Evolutionary conservation across 2,113 vertebrate species (phyloP).

Genomic region (Uria aalge): DNA sequence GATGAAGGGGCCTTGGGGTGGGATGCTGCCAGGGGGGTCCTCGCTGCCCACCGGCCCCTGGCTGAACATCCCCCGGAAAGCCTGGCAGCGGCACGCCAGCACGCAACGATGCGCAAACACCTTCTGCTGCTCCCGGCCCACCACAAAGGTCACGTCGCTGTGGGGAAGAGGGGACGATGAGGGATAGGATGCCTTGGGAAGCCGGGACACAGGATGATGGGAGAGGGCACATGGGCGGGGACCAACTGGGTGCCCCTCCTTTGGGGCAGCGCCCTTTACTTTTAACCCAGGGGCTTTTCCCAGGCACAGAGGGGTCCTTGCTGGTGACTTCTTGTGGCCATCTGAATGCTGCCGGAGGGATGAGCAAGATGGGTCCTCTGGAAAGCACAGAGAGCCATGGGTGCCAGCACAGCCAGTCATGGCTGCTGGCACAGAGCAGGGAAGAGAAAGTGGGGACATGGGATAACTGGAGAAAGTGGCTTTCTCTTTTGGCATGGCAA

Average conservation of each 20-base stretch:
- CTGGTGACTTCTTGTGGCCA: background rate
- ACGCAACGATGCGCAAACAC: conserved; percentile 80
- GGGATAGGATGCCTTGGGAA: background rate
- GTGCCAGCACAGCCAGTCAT: background rate
- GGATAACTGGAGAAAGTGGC: background rate
- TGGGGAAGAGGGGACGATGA: background rate
- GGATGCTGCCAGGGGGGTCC: background rate
- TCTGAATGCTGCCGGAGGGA: rapidly evolving
- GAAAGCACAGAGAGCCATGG: background rate
- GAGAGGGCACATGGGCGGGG: background rate
- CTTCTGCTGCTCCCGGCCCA: conserved; percentile 76
- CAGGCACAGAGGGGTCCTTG: background rate
- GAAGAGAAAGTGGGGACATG: background rate
- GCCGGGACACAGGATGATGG: background rate
- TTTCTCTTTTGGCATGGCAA: background rate
- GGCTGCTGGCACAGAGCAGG: background rate
- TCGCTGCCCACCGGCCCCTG: background rate
- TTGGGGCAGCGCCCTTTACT: rapidly evolving
- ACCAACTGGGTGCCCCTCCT: rapidly evolving
- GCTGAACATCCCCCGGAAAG: conserved; percentile 72
- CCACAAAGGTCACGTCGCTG: conserved; percentile 80
- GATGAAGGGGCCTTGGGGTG: conserved; percentile 59
- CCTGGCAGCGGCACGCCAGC: conserved; percentile 75
- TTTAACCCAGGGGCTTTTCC: background rate
- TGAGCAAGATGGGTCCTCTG: background rate